phyloP scores from a whole-genome alignment of 2,797 vertebrate species.

The Rhadinocentrus ornatus region DNA sequence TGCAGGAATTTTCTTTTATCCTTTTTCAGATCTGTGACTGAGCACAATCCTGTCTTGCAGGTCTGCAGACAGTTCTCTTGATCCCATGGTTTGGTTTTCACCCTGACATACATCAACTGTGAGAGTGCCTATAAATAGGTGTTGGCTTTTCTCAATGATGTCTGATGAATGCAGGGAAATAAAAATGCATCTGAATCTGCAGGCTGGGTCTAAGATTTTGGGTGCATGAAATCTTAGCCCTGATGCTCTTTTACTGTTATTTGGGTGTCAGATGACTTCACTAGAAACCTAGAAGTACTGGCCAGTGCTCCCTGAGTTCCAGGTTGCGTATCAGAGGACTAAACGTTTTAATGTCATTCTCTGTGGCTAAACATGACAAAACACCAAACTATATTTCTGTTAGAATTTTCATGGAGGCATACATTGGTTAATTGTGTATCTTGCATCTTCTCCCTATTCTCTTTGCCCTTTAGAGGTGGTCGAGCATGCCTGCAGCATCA shows the following conservation, averaged over 20 bases:
- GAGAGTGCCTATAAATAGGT: background rate
- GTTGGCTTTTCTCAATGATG: slow-evolving; percentile 1
- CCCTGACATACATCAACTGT: background rate
- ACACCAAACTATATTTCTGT: background rate
- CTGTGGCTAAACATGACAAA: background rate
- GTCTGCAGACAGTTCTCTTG: background rate
- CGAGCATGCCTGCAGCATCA: slow-evolving; percentile 95
- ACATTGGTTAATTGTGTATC: slow-evolving; percentile 3
- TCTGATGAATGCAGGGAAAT: slow-evolving; percentile 5
- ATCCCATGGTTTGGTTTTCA: background rate
- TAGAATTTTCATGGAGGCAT: background rate
- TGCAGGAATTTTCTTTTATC: background rate
- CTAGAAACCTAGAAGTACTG: background rate
- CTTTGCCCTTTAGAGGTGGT: slow-evolving; percentile 89
- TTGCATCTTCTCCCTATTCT: slow-evolving; percentile 28
- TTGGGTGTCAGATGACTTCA: background rate
- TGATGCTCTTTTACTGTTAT: background rate
- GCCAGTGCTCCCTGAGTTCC: background rate
- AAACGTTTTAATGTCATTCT: background rate
- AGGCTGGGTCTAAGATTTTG: background rate
- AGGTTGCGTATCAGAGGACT: background rate
- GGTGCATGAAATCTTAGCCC: background rate
- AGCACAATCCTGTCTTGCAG: background rate
- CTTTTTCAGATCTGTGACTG: background rate
- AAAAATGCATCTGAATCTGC: slow-evolving; percentile 3